Percentiles rank a stretch among this genome's conserved stretches.
Evolutionary conservation across 2,888 invertebrate species (phyloP).

Genomic region (Theretra japonica): DNA sequence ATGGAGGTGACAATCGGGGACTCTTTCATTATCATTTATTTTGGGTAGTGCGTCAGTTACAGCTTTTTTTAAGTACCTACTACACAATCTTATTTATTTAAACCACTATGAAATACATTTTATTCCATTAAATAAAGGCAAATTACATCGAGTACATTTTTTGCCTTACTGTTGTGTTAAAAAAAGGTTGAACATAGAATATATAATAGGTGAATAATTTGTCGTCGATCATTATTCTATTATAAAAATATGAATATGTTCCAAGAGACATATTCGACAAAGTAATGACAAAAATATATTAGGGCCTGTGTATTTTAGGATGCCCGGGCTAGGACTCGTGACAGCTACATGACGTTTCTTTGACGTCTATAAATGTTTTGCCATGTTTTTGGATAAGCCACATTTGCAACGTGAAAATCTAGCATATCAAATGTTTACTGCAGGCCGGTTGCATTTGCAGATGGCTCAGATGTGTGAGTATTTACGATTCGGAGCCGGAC

Average conservation of each 20-base stretch:
- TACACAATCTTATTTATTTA: no score
- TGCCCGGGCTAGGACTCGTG: conserved; percentile 48
- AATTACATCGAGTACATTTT: no score
- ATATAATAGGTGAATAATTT: no score
- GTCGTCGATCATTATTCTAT: no score
- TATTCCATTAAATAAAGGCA: no score
- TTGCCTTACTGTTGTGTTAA: no score
- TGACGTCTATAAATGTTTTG: conserved; percentile 51
- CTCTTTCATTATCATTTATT: no score
- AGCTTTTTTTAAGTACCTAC: no score
- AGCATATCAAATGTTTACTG: conserved; percentile 44
- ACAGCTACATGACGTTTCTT: conserved; percentile 46
- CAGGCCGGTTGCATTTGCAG: conserved; percentile 59
- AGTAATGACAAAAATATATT: conserved; percentile 47
- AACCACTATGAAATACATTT: no score
- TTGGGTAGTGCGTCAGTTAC: no score
- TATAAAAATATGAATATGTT: background rate
- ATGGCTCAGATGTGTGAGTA: conserved; percentile 55
- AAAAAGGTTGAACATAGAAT: no score
- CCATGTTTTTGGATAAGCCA: conserved; percentile 39
- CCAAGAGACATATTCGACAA: background rate
- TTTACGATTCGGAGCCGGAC: conserved; percentile 74
- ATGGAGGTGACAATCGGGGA: no score
- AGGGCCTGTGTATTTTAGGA: conserved; percentile 56
- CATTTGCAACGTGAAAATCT: conserved; percentile 34